Evolutionary conservation across 23 tunicate genomes (phyloP), one percentile per base, ranked within the genome.

Genomic region (Trididemnum clinides): DNA sequence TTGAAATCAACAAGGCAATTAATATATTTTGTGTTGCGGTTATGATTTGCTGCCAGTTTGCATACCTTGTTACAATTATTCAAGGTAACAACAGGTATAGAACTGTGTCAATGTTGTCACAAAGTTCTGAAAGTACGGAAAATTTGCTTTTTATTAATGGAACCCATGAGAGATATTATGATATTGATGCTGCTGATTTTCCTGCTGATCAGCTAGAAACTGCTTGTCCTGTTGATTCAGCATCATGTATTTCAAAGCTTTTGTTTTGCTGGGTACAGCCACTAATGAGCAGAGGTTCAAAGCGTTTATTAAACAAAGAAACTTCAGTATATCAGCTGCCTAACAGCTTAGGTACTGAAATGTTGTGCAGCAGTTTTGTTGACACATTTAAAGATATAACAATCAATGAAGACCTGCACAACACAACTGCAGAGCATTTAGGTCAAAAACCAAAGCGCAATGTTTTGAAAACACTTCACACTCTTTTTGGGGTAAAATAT

Each of bases 241-340:
- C 90, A 2, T 50, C 54, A 18, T 57, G 51, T 0, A 64, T 85
- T 64, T 94, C 94, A 23, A 81, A 64, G 23, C 33, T 94, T 33
- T 85, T 94, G 21, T 94, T 94, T 72, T 64, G 84, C 34, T 94
- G 98, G 98, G 98, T 89, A 15, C 87, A 85, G 50, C 90, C 94
- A 0, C 51, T 94, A 64, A 89, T 94, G 94, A 80, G 51, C 0
- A 87, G 65, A 51, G 98, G 98, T n/a, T 57, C 88, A 0, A 44
- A 86, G 74, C 37, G 71, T 22, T 28, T 34, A 18, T 38, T 94
- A 74, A 65, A 70, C 33, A 81, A 65, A 33, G 91, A 74, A 74
- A 33, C 33, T 58, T 75, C 93, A 7, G 91, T 87, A 0, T 94
- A 89, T 82, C 39, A 62, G 1, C 85, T 94, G 23, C 98, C 98